phyloP scores from a whole-genome alignment of 2,113 vertebrate species.

The Chloropsis cyanopogon region DNA sequence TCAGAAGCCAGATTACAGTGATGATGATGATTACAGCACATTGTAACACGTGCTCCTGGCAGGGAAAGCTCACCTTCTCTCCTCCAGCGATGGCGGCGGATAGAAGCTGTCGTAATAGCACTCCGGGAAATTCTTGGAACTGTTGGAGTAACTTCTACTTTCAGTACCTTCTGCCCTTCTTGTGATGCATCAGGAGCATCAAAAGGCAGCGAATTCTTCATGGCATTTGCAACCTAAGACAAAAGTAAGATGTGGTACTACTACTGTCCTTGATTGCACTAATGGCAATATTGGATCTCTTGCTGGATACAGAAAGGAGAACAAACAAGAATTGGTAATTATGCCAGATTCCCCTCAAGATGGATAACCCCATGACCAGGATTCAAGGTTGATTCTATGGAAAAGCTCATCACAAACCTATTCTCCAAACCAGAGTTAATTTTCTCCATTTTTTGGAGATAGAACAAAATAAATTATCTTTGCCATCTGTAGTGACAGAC shows the following conservation, averaged over 20 bases:
- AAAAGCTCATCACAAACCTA: neutral
- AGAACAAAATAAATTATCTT: no score
- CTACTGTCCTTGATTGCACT: neutral
- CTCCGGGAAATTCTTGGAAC: constrained; percentile 92
- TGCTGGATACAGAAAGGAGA: neutral
- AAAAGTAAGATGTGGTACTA: neutral
- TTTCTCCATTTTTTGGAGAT: neutral
- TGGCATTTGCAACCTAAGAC: constrained; percentile 91
- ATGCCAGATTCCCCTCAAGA: neutral
- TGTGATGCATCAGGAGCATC: constrained; percentile 85
- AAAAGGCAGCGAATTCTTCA: constrained; percentile 93
- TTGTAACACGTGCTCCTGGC: neutral
- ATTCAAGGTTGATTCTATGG: neutral
- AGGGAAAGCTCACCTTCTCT: constrained; percentile 83
- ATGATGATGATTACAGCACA: neutral
- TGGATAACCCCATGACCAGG: neutral
- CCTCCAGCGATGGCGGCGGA: constrained; percentile 96
- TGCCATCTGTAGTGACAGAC: neutral
- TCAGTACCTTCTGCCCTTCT: constrained; percentile 90
- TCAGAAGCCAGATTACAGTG: constrained; percentile 36
- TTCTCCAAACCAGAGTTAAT: neutral
- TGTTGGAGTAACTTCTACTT: constrained; percentile 95
- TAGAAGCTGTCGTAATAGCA: constrained; percentile 95
- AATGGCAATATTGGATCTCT: neutral
- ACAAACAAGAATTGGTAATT: neutral